Evolutionary conservation across 2,113 vertebrate species (phyloP).

Genomic region (Actenoides lindsayi): DNA sequence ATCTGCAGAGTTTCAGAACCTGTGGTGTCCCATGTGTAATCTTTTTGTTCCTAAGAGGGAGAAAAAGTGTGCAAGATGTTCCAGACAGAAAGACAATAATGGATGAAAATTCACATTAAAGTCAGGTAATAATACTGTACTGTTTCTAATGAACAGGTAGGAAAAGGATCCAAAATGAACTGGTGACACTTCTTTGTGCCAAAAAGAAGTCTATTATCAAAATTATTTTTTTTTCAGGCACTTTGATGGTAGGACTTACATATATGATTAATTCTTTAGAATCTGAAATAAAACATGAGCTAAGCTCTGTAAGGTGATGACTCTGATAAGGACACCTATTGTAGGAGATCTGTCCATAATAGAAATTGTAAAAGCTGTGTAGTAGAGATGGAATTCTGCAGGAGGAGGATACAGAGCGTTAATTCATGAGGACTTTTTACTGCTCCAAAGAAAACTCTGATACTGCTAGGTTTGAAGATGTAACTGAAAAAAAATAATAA

Average conservation of each 20-base stretch:
- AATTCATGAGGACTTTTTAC: not conserved
- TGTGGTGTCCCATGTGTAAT: not conserved
- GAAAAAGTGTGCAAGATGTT: not conserved
- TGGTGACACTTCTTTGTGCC: not conserved
- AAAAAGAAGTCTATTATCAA: not conserved
- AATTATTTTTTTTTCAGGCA: not conserved
- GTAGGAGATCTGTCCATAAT: not conserved
- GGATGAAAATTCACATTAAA: not conserved
- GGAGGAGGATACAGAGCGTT: not conserved
- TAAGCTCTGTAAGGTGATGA: not conserved
- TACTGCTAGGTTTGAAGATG: not conserved
- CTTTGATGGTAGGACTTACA: not conserved
- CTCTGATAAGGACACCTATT: not conserved
- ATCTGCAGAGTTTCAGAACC: not conserved
- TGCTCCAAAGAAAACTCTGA: not conserved
- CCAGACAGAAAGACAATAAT: slow-evolving; percentile 8
- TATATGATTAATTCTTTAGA: not conserved
- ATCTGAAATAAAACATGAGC: not conserved
- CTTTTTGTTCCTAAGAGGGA: not conserved
- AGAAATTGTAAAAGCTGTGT: not conserved
- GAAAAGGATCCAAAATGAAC: not conserved
- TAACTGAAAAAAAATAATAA: not conserved
- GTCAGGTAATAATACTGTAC: not conserved
- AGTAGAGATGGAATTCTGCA: not conserved
- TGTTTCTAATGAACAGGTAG: not conserved